Base-by-base conservation (phyloP, 2,888 invertebrate species). In the Mesorhabditis sp. region DNA sequence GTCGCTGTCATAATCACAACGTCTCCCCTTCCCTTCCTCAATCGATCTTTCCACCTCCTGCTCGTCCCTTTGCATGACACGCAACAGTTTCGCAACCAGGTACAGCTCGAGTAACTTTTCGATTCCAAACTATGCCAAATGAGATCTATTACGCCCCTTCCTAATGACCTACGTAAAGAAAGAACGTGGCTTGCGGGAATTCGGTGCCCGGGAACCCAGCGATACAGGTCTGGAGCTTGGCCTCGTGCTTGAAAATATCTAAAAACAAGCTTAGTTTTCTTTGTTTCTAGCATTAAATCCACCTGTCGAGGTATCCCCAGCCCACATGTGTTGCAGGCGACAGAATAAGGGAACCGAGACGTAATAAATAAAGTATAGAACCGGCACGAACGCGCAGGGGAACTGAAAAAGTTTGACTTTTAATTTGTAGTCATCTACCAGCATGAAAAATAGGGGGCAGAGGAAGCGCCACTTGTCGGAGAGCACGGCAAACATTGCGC, bases 331-430 rank as follows among this genome's bases (percentile, higher is more conserved):
- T 28, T 28, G 28, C 28, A 50, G 58, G 1, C n/a, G 7, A n/a
- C 58, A 50, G 58, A 50, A 50, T 13, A 50, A n/a, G 7, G 58
- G 58, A 50, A 50, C n/a, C n/a, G 58, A 50, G 58, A 50, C n/a
- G 58, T 50, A 50, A 50, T 50, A 50, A n/a, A 50, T 10, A n/a
- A 50, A 50, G n/a, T 13, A 50, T 10, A 50, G 58, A 50, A 50
- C n/a, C n/a, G 58, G 58, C 7, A n/a, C n/a, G 58, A 50, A 50
- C 1, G n/a, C 58, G n/a, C 58, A 50, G 58, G 58, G 58, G 58
- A 50, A 50, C 7, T 50, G 58, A 50, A 50, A 50, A 50, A 50
- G 58, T 50, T 50, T 50, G n/a, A 50, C 1, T 10, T 50, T 50
- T 50, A 50, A 13, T 50, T 50, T 50, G 10, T 2, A 50, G n/a